Conservation (phyloP, 2,888 invertebrate species). For the Phymatocera aterrima region DNA sequence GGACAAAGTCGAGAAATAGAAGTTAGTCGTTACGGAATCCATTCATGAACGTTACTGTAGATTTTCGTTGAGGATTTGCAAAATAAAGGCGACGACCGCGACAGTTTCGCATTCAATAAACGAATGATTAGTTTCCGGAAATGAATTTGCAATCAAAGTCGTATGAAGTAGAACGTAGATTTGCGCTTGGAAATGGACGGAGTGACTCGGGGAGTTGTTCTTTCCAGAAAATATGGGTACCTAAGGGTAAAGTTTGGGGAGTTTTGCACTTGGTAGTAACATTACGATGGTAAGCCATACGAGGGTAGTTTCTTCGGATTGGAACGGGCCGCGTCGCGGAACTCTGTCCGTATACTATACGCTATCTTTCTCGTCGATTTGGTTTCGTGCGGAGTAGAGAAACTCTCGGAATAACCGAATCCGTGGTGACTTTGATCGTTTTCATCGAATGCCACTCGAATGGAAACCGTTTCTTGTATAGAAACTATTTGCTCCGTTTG, state of each 20-base stretch:
- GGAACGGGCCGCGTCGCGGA: slow-evolving; percentile 23
- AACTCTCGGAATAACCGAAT: slow-evolving; percentile 20
- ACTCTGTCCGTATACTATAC: not conserved
- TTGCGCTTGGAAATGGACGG: not conserved
- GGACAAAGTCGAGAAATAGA: too few species aligned
- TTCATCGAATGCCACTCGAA: slow-evolving; percentile 13
- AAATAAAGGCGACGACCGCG: too few species aligned
- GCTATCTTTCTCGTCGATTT: slow-evolving; percentile 9
- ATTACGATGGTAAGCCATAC: not conserved
- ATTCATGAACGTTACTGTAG: too few species aligned
- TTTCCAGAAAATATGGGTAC: not conserved
- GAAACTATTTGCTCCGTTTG: slow-evolving; percentile 8
- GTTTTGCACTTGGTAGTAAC: slow-evolving; percentile 9
- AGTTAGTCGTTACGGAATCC: too few species aligned
- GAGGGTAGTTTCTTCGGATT: not conserved
- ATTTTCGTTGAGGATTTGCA: too few species aligned
- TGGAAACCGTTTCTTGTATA: not conserved
- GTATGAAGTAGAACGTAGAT: too few species aligned
- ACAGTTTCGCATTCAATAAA: too few species aligned
- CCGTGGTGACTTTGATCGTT: slow-evolving; percentile 32
- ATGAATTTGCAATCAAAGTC: too few species aligned
- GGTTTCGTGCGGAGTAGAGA: not conserved
- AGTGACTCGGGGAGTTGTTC: not conserved
- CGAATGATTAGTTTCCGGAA: too few species aligned
- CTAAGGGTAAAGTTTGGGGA: not conserved